Percentiles rank a stretch among this genome's conserved stretches.
These are phyloP conservation scores for Ips nitidus DNA, from an alignment of 1,140 invertebrate genomes.

Conservation along the genomic window DNA sequence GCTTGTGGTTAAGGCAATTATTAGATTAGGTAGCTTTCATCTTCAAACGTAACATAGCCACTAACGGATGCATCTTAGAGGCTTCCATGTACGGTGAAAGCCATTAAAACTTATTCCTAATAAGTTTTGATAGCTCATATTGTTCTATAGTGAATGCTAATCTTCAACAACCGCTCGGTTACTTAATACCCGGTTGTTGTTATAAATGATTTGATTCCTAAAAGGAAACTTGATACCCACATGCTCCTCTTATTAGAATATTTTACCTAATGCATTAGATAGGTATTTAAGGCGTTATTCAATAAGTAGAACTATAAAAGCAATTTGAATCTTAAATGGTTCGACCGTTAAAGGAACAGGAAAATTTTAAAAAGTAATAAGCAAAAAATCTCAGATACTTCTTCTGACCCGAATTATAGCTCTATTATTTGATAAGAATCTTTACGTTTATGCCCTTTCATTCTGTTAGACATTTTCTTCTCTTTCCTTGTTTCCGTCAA, in stretches of 20 bases:
- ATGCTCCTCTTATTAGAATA: not conserved
- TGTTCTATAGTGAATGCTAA: not conserved
- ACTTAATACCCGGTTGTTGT: conserved; percentile 1
- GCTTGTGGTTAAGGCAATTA: too few species aligned
- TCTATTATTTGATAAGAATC: conserved; percentile 23
- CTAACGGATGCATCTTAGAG: too few species aligned
- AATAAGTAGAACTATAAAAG: too few species aligned
- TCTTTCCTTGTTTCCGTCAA: not conserved
- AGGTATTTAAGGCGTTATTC: too few species aligned
- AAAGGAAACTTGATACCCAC: not conserved
- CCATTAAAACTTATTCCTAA: not conserved
- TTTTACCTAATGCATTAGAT: too few species aligned
- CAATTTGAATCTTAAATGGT: too few species aligned
- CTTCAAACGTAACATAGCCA: too few species aligned
- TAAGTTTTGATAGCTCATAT: conserved; percentile 4
- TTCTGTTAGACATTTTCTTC: not conserved
- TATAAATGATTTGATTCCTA: conserved; percentile 1
- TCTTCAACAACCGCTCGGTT: not conserved
- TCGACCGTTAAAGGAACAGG: too few species aligned
- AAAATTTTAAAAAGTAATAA: not conserved
- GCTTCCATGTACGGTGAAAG: too few species aligned
- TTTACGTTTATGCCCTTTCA: conserved; percentile 2
- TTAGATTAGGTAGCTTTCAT: too few species aligned
- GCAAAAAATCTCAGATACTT: conserved; percentile 1
- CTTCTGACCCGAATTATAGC: conserved; percentile 16